Evolutionary conservation across 2,113 vertebrate species (phyloP).

Genomic region (Triplophysa dalaica): DNA sequence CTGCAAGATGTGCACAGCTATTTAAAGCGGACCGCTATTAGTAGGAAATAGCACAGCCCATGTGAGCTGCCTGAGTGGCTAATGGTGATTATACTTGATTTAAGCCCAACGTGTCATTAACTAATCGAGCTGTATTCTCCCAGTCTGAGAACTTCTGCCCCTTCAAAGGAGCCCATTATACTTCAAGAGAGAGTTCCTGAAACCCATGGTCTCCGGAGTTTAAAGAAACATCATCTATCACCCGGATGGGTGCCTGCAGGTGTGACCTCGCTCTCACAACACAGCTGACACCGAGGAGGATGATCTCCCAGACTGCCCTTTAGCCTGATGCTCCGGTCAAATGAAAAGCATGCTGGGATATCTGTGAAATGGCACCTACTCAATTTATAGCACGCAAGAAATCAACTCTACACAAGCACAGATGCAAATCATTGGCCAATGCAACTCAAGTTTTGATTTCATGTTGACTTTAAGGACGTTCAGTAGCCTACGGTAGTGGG

Average conservation of each 20-base stretch:
- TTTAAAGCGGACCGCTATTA: conserved; percentile 44
- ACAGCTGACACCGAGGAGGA: conserved; percentile 55
- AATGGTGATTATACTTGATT: conserved; percentile 76
- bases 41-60: conserved; percentile 68
- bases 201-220: conserved; percentile 74
- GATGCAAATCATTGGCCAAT: neutral
- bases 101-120: conserved; percentile 78
- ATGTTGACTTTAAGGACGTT: neutral
- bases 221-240: conserved; percentile 87
- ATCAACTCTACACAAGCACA: neutral
- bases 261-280: conserved; percentile 76
- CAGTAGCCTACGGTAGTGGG: neutral
- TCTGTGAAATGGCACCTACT: neutral
- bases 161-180: conserved; percentile 78
- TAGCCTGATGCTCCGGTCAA: conserved; percentile 49
- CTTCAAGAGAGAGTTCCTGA: conserved; percentile 69
- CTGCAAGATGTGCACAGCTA: conserved; percentile 59
- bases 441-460: neutral
- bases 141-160: conserved; percentile 65
- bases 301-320: conserved; percentile 38
- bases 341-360: conserved; percentile 49
- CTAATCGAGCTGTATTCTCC: conserved; percentile 75
- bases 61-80: conserved; percentile 66
- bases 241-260: conserved; percentile 73
- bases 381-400: neutral